phyloP scores from a whole-genome alignment of 37 sponge, comb jelly and placozoan species.

The Beroe ovata region DNA sequence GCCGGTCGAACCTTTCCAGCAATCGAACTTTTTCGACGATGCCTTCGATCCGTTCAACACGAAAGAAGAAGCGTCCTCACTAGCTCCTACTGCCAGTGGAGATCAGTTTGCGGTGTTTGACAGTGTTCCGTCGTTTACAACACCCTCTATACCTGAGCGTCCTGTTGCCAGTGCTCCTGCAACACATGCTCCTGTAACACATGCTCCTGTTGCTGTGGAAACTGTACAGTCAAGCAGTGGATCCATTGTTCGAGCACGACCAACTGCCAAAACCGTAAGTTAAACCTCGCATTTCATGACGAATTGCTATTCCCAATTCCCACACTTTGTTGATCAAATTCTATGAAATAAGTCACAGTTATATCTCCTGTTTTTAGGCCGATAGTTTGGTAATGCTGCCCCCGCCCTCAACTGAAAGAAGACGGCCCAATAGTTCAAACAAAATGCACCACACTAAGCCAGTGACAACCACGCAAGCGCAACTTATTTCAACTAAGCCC shows the following conservation, averaged over 20 bases:
- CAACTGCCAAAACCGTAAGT: conserved; percentile 34
- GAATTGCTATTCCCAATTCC: no score
- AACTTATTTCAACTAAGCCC: neutral
- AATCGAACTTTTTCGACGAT: neutral
- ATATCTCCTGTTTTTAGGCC: neutral
- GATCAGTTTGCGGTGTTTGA: conserved; percentile 13
- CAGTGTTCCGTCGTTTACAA: no score
- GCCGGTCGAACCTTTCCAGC: conserved; percentile 7
- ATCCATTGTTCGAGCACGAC: neutral
- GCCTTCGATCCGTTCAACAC: conserved; percentile 8
- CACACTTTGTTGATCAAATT: no score
- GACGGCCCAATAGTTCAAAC: neutral
- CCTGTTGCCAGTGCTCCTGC: no score
- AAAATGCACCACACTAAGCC: neutral
- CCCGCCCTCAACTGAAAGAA: conserved; percentile 2
- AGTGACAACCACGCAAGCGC: neutral
- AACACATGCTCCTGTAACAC: no score
- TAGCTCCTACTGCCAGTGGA: neutral
- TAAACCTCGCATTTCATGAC: no score
- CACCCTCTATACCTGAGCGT: no score
- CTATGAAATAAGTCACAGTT: no score
- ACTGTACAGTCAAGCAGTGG: neutral
- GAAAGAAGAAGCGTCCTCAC: neutral
- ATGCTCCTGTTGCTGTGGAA: no score
- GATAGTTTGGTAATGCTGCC: conserved; percentile 1